Base-by-base conservation (phyloP, 2,113 vertebrate genomes). In the Cyanocitta stelleri region DNA sequence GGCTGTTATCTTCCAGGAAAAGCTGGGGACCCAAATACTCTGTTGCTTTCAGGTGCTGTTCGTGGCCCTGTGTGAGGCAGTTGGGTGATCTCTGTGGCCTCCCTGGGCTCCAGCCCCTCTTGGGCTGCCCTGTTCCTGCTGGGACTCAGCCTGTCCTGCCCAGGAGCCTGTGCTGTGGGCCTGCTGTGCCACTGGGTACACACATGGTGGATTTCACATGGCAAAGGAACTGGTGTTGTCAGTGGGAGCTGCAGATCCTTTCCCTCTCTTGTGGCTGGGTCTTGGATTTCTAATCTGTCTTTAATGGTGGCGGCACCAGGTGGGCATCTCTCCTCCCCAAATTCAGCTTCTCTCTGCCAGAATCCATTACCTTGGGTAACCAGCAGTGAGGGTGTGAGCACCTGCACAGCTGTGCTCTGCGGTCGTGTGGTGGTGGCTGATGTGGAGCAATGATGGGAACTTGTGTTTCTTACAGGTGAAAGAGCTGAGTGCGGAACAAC, bases 401-500 rank as follows among this genome's bases (percentile, higher is more conserved):
- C 44, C 44, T 24, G 49, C 7, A 19, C 5, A 5, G 32, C 5
- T 26, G 54, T 23, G 69, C 46, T 30, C 9, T 10, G 17, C 32
- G 3, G 33, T 29, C 4, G 0, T 52, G 41, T 13, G 21, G 21
- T 69, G 82, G 56, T 35, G 56, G 6, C 55, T 66, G 10, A 33
- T 16, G 16, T 29, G 43, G 26, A 93, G 91, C 52, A 6, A 16
- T 95, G 55, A 81, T 39, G 58, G 89, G 55, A 59, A 49, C 55
- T 93, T 87, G 55, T 77, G 30, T 95, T 93, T 89, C 90, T 94
- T 98, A 12, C 88, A 99, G 99, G 99, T 95, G 99, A 99, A 97
- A 98, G 99, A 96, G 99, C 99, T 1, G 99, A 99, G 81, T 99
- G 99, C 3, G 99, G 99, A 91, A 99, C 99, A 33, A 99, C 99